Percentiles rank a stretch among this genome's conserved stretches.
phyloP scores from a whole-genome alignment of 2,888 invertebrate genomes.

The Fragum whitleyi region DNA sequence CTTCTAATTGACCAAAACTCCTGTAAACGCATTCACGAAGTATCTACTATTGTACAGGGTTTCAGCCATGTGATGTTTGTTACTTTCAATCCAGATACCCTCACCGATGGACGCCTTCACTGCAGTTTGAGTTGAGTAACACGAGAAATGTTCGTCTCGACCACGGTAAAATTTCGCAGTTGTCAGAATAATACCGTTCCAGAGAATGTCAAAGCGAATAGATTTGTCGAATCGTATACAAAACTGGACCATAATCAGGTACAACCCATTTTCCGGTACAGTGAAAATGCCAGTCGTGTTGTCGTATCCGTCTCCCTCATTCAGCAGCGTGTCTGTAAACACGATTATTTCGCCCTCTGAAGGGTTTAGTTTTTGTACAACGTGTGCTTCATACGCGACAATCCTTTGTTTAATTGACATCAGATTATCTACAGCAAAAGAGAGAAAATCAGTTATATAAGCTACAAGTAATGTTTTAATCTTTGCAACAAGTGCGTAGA shows the following conservation, averaged over 20 bases:
- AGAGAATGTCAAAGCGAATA: not conserved
- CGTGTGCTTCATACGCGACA: not conserved
- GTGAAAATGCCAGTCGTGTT: slow-evolving; percentile 15
- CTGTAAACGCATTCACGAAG: not conserved
- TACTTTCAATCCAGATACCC: not conserved
- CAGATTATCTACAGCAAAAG: too few relatives aligned
- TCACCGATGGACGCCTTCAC: not conserved
- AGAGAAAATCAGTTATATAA: too few relatives aligned
- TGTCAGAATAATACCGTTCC: not conserved
- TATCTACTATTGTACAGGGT: not conserved
- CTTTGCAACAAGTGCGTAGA: too few relatives aligned
- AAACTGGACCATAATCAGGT: slow-evolving; percentile 6
- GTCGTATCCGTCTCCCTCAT: not conserved
- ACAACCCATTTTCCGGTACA: not conserved
- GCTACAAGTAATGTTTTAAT: too few relatives aligned
- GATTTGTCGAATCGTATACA: not conserved
- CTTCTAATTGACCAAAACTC: not conserved
- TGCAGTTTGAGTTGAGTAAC: not conserved
- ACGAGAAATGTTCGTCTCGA: not conserved
- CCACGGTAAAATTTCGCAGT: not conserved
- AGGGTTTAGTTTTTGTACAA: not conserved
- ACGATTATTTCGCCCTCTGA: not conserved
- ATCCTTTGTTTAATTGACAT: not conserved
- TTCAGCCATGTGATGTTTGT: not conserved
- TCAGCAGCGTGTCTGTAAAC: not conserved